phyloP scores from a whole-genome alignment of 2,113 vertebrate genomes.

The Psephotus haematonotus region DNA sequence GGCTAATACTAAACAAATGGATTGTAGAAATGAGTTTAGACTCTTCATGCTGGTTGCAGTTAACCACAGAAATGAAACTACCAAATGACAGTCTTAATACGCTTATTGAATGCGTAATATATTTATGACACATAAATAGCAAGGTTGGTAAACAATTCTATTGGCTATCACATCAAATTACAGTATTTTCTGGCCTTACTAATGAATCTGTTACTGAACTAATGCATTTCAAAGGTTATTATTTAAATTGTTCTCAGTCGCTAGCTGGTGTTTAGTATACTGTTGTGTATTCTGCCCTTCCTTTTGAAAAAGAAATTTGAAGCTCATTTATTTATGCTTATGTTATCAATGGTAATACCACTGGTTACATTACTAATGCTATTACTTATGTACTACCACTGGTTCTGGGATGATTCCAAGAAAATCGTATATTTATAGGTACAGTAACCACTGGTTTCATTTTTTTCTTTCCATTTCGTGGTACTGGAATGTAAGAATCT shows the following conservation, averaged over 20 bases:
- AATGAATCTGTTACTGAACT: neutral
- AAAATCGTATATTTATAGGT: neutral
- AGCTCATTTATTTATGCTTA: neutral
- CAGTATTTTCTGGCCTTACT: neutral
- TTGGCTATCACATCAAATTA: neutral
- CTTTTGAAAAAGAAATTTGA: neutral
- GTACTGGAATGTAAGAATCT: neutral
- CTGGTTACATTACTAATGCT: neutral
- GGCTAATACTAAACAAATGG: neutral
- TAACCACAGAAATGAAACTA: neutral
- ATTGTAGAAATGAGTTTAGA: neutral
- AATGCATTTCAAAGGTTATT: neutral
- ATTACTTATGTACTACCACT: fast-evolving
- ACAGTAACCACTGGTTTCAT: neutral
- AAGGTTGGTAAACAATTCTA: neutral
- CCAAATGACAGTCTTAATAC: neutral
- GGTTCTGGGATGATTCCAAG: neutral
- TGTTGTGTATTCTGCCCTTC: neutral
- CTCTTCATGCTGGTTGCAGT: neutral
- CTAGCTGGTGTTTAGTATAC: neutral
- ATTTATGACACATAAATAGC: neutral
- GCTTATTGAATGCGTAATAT: neutral
- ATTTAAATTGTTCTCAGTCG: neutral
- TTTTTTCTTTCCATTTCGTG: neutral
- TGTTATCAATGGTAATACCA: neutral